A percentile compares a stretch with the other conserved stretches of the same genome.
Conservation (phyloP, 1,140 invertebrate species). For the Drosophila punjabiensis region DNA sequence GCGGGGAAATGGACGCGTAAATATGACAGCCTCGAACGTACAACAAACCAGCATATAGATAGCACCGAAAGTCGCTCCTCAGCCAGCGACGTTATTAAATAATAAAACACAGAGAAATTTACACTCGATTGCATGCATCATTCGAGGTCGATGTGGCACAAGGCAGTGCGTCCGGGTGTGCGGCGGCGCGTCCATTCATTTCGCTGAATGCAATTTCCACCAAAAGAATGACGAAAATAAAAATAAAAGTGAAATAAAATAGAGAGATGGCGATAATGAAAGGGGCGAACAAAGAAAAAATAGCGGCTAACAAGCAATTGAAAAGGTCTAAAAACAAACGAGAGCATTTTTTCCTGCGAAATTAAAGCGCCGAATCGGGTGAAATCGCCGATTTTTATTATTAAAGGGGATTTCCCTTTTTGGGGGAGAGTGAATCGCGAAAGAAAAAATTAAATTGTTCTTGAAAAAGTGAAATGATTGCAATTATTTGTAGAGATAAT, state of each 20-base stretch:
- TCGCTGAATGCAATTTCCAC: slow-evolving; percentile 61
- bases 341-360: slow-evolving; percentile 33
- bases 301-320: slow-evolving; percentile 64
- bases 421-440: background rate
- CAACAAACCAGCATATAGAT: slow-evolving; percentile 32
- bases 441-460: slow-evolving; percentile 16
- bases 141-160: slow-evolving; percentile 23
- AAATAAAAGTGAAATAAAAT: slow-evolving; percentile 10
- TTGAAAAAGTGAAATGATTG: slow-evolving; percentile 23
- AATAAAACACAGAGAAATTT: slow-evolving; percentile 70
- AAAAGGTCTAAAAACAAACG: slow-evolving; percentile 47
- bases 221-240: slow-evolving; percentile 31
- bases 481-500: slow-evolving; percentile 20
- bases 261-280: slow-evolving; percentile 58
- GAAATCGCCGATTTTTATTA: slow-evolving; percentile 7
- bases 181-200: slow-evolving; percentile 36
- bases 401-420: slow-evolving; percentile 28
- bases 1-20: slow-evolving; percentile 37
- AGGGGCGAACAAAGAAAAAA: slow-evolving; percentile 58
- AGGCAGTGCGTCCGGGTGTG: background rate
- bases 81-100: slow-evolving; percentile 62
- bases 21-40: slow-evolving; percentile 34
- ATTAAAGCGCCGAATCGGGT: slow-evolving; percentile 11
- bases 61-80: slow-evolving; percentile 39
- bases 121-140: slow-evolving; percentile 71